Base-by-base conservation (phyloP, 2,888 invertebrate species). In the Minunthozetes semirufus region DNA sequence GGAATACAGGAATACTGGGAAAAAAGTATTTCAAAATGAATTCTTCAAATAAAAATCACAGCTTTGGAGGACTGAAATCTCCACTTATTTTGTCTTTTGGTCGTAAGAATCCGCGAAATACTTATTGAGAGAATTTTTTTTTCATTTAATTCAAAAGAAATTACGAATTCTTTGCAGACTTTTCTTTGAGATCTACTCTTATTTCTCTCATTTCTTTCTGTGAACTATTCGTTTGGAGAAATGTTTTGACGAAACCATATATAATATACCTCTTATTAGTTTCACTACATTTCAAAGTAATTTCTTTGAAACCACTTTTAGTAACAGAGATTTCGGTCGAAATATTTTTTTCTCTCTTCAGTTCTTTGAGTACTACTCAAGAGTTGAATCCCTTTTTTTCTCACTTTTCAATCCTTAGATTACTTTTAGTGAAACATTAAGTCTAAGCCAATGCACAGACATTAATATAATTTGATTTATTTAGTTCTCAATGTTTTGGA, bases 391-490 rank as follows among this genome's bases (percentile, higher is more conserved):
- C 22, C 56, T 53, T 22, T 25, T 56, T 56, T 15, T 25, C 11
- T 56, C 19, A 25, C 56, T 56, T 56, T 56, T 56, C 56, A 56
- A 56, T 56, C 56, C 56, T 25, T 25, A 56, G 56, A 56, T 56
- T 25, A 56, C 25, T 25, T 56, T 56, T 22, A 61, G 33, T 15
- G 33, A 33, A 63, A 63, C 63, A 63, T 63, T 63, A 38, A 63
- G 38, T 63, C 38, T 33, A n/a, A 63, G n/a, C 27, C 63, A 33
- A 33, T 63, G 63, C 38, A 38, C 63, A 63, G 19, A 63, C 63
- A 63, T 63, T 38, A 63, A 63, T 63, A 63, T 63, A 33, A 63
- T 63, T 63, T 63, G 63, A 63, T 63, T 63, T 63, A 63, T 63
- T 63, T 38, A 63, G 33, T 33, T 33, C 63, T n/a, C 63, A 38